Base-by-base conservation (phyloP, 1,140 invertebrate genomes). In the Grapholita molesta region DNA sequence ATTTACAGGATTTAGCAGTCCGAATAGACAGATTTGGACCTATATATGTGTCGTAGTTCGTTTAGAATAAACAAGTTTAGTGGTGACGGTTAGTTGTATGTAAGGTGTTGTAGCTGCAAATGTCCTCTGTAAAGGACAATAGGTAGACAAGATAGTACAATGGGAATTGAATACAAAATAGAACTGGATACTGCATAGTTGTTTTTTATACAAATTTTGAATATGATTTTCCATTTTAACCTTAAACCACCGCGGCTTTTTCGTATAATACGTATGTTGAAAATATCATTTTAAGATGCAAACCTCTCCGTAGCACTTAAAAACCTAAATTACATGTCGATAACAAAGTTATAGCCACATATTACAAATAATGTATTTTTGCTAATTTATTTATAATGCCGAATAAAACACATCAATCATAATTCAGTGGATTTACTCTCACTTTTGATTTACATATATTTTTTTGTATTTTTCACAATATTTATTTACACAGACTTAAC, bases 401-500 rank as follows among this genome's bases (percentile, higher is more conserved):
- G 21, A 53, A 70, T 72, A 38, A 76, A 69, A 73, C 76, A 73
- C 24, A 66, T 61, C 3, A 23, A 70, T 68, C 28, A 70, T 66
- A 69, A 53, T 70, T 72, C 61, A 72, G 52, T 71, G 67, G 42
- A 70, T 79, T 77, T 76, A 77, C 77, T 78, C 75, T 72, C 75
- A 79, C 73, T 77, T 73, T 69, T 65, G 68, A 72, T 65, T 70
- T 78, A 77, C 73, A 71, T 79, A 38, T 74, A 68, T 74, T 79
- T 83, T 80, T 74, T 76, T 70, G 66, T 64, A 38, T 71, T 72
- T 76, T 77, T 74, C 72, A 65, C 32, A 69, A 70, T 85, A 79
- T 83, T 80, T 78, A 83, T 83, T 80, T 77, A 84, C 83, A 85
- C 77, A 76, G 66, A 81, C 73, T 80, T 84, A 84, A 64, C 55